Base-by-base conservation (phyloP, 2,797 vertebrate species). In the Sebastiscus albofasciatus region DNA sequence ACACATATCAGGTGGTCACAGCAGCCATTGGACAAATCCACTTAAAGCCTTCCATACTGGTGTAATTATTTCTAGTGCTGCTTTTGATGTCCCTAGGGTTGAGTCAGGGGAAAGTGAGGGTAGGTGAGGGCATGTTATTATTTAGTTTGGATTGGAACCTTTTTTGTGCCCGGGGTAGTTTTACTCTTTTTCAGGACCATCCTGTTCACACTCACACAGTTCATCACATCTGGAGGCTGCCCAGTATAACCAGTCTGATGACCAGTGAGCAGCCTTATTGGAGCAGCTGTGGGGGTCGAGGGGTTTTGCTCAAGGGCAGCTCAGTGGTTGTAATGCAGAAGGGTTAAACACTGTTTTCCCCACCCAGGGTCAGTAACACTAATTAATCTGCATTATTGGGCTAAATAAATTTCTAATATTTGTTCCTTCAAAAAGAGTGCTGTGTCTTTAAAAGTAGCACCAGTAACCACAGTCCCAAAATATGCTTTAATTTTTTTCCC, bases 1-100 rank as follows among this genome's bases (percentile, higher is more conserved):
- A 87, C 70, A 75, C 58, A 33, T 83, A 52, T 83, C 82, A 29
- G n/a, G 46, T 76, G 75, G 74, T 80, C 86, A 79, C 75, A 73
- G 75, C 79, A 68, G 79, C 70, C 27, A 72, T 65, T 75, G 36
- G 72, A 77, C 26, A 91, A 91, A 89, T 86, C 78, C 75, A 85
- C 46, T 82, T 74, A 72, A 77, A 83, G 64, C 60, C 54, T 61
- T 59, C 42, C 12, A 49, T 68, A 49, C 65, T 83, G 18, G 34
- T 67, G 42, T 80, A 77, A 88, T 81, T 82, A 83, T 85, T 80
- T 85, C 54, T 76, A 74, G 69, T 82, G 75, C 78, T 80, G 33
- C 80, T 69, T 64, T 52, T 77, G 77, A 79, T 82, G 36, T 72
- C 74, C 70, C 65, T 2, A 3, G 34, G 59, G 62, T 67, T 29